Evolutionary conservation across 2,113 vertebrate species (phyloP).

Genomic region (Sinocyclocheilus anophthalmus): DNA sequence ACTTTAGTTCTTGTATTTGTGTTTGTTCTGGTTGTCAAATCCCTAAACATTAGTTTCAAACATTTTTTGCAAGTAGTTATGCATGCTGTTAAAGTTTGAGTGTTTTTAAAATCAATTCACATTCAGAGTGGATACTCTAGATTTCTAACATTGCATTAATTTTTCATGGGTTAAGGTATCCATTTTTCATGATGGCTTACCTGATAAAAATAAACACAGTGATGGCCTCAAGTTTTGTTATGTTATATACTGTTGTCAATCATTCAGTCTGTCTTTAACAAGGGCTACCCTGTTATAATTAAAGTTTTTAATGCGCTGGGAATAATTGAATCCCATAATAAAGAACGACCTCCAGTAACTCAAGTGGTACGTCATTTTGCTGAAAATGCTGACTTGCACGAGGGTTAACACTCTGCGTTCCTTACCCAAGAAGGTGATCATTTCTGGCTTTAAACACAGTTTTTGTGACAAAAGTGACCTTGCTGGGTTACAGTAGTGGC

Average conservation of each 20-base stretch:
- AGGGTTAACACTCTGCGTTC: slow-evolving; percentile 35
- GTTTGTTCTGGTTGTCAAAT: neutral
- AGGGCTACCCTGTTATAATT: slow-evolving; percentile 11
- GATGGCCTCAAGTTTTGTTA: neutral
- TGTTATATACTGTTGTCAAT: neutral
- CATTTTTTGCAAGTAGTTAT: neutral
- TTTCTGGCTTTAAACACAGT: slow-evolving; percentile 49
- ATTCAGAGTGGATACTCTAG: neutral
- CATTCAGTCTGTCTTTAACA: slow-evolving; percentile 22
- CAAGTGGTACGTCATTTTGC: slow-evolving; percentile 11
- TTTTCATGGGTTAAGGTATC: neutral
- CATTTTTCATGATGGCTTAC: neutral
- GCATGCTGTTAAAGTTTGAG: neutral
- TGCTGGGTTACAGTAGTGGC: slow-evolving; percentile 53
- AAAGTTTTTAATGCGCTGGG: slow-evolving; percentile 29
- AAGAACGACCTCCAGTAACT: slow-evolving; percentile 27
- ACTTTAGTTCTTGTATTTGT: neutral
- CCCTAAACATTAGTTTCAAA: neutral
- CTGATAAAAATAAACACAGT: slow-evolving; percentile 8
- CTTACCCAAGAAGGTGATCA: slow-evolving; percentile 35
- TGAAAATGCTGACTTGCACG: slow-evolving; percentile 41
- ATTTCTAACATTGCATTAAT: neutral
- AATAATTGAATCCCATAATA: slow-evolving; percentile 39
- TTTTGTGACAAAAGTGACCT: slow-evolving; percentile 41
- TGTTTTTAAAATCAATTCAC: neutral